Evolutionary conservation across 2,113 vertebrate genomes (phyloP).

Genomic region (Tauraco erythrolophus): DNA sequence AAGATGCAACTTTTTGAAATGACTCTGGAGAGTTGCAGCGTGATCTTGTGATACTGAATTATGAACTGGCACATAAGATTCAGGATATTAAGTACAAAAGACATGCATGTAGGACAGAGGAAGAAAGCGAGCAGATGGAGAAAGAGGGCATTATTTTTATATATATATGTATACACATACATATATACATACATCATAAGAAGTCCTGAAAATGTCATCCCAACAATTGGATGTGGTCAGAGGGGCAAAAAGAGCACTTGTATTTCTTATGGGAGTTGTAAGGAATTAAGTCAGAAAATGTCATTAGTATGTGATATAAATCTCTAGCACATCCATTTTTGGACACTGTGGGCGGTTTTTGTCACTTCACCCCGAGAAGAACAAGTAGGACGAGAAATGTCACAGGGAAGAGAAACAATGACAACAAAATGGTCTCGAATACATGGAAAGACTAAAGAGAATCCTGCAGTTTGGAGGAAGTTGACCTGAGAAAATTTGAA

Average conservation of each 20-base stretch:
- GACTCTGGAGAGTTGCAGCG: background rate
- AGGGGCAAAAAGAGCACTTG: background rate
- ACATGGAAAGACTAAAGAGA: background rate
- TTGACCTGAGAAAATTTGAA: background rate
- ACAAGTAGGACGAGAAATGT: background rate
- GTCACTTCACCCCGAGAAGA: background rate
- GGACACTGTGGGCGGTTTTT: background rate
- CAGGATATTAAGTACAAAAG: background rate
- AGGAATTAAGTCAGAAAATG: background rate
- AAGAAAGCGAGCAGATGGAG: background rate
- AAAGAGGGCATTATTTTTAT: background rate
- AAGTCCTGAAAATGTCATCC: background rate
- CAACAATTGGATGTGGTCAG: background rate
- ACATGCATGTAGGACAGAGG: background rate
- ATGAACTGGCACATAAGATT: background rate
- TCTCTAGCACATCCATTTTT: background rate
- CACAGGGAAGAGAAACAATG: background rate
- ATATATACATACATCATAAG: rapidly evolving
- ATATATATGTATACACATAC: too few species aligned
- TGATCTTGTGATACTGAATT: background rate
- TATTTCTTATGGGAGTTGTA: background rate
- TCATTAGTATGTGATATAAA: background rate
- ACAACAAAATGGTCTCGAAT: background rate
- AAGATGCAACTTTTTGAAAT: background rate
- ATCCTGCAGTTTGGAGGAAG: background rate